Base-by-base conservation (phyloP, 2,888 invertebrate genomes). In the Zootermopsis nevadensis region DNA sequence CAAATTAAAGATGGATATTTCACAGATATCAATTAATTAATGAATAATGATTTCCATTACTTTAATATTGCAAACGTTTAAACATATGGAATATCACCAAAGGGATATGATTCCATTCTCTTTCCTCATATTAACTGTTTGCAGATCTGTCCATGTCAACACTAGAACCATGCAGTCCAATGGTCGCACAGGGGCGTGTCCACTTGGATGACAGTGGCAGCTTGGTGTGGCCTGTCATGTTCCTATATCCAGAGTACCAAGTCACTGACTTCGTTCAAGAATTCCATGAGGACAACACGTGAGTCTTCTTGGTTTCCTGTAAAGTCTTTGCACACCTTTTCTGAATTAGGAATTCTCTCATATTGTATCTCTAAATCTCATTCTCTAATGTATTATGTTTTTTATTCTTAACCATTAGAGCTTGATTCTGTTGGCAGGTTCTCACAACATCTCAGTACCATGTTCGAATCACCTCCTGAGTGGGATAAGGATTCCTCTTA, bases 201-300 rank as follows among this genome's bases (percentile, higher is more conserved):
- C 91, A 92, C 87, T 87, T 95, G 22, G 92, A 81, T 30, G 90
- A 92, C 87, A 89, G 93, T 0, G 90, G 90, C 22, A 88, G 89
- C 69, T 89, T 99, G 22, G 90, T 94, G 80, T 99, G 98, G 98
- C 98, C 98, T 0, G 94, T 97, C 0, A 91, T 96, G 30, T 93
- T 98, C 86, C 90, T 97, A 22, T 99, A 98, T 89, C 98, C 98
- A 0, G 98, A 98, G 89, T 94, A 94, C 87, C 91, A 94, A 84
- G 93, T 95, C 87, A 95, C 97, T 79, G 99, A 99, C 89, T 96
- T 97, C 86, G 92, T 99, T 67, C 94, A 95, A 88, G 92, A 93
- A 83, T 96, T 98, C 87, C 92, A 93, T 19, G 98, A 98, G 90
- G 92, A 94, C 86, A 91, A 92, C 0, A 90, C 91, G 91, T 93